Base-by-base conservation (phyloP, 2,113 vertebrate species). In the Pycnonotus jocosus region DNA sequence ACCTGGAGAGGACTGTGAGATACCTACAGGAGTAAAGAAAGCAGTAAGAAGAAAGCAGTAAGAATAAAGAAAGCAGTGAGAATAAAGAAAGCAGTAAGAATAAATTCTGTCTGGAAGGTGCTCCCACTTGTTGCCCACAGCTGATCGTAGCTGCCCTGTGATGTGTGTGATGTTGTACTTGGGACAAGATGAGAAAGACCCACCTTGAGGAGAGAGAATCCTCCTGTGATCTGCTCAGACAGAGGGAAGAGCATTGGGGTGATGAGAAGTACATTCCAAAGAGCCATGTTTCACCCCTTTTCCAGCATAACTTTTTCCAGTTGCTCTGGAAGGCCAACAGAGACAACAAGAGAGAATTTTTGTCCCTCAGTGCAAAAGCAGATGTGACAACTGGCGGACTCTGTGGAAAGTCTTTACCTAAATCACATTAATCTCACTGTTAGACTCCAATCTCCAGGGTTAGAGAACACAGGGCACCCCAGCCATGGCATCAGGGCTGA, bases 161-260 rank as follows among this genome's bases (percentile, higher is more conserved):
- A 21, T 11, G 11, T 0, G 1, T 17, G 74, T 3, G 3, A 40
- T 0, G 16, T 4, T 2, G 5, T 30, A 11, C 6, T 9, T 33
- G 37, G 56, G 54, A 21, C 9, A 5, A 35, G 66, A 8, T 3
- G 31, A 35, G 65, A 44, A 51, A 51, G 30, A 45, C 20, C 24
- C 33, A 10, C 30, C 23, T 17, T 25, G 60, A 69, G 47, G 31
- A 61, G 62, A 48, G 16, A 7, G 37, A 31, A n/a, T 13, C 47
- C 38, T 56, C 12, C 33, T 25, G 73, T 28, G 42, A 13, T 37
- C 24, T 58, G 27, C 6, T 30, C 70, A 65, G 22, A 19, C 48
- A 48, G 53, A 78, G 3, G 40, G 30, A 68, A 42, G 27, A 64
- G 33, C 21, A 13, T 12, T 10, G 9, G 23, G 25, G 15, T 5